Conservation (phyloP, 2,113 vertebrate genomes). For the Sakesphorus luctuosus region DNA sequence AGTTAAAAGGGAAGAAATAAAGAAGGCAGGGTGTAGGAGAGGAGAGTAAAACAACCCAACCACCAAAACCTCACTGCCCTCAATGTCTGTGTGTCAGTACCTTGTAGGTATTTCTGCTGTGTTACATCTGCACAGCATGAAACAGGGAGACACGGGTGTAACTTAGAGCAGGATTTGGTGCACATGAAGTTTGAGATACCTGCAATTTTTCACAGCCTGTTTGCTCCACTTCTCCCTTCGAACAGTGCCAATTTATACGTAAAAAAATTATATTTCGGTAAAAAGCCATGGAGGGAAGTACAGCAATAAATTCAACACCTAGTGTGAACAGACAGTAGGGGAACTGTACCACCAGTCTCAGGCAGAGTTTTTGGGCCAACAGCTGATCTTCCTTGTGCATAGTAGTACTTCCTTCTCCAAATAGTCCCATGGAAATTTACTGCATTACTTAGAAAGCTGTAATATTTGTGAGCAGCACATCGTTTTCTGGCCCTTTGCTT, state of each 20-base stretch:
- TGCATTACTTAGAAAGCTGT: background rate
- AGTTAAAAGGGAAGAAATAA: background rate
- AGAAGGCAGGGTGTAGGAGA: background rate
- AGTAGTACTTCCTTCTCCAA: background rate
- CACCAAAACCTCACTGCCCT: background rate
- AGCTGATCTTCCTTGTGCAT: background rate
- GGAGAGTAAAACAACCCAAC: background rate
- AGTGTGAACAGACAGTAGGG: background rate
- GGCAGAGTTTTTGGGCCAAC: background rate
- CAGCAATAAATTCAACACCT: background rate
- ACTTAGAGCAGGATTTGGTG: background rate
- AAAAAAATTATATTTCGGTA: background rate
- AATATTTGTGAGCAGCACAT: background rate
- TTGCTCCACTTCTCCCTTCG: background rate
- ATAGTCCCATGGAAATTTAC: constrained; percentile 13
- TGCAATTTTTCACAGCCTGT: background rate
- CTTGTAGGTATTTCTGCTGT: background rate
- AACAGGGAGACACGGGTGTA: background rate
- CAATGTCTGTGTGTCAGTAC: accelerated
- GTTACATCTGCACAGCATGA: background rate
- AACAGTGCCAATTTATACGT: background rate
- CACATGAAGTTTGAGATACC: background rate
- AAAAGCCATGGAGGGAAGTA: background rate
- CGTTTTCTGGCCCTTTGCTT: background rate
- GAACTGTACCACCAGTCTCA: background rate